These are phyloP conservation scores for Todiramphus chloris DNA, from an alignment of 2,113 vertebrate species.

Conservation along the genomic window DNA sequence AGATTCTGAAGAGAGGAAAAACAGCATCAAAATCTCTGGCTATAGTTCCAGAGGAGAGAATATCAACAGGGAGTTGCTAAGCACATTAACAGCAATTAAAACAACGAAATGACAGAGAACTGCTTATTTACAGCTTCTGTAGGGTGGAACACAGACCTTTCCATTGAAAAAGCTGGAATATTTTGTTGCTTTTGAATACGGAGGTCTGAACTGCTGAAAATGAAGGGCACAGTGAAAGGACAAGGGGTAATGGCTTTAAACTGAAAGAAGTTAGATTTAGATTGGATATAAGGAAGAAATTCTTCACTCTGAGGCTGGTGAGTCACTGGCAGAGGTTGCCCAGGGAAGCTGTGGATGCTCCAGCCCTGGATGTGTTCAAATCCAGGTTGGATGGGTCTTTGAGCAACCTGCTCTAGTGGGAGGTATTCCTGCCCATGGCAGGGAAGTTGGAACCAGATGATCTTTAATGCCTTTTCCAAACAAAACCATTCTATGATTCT, in stretches of 20 bases:
- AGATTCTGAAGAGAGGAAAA: not conserved
- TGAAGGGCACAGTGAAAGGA: not conserved
- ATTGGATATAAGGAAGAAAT: too few species aligned
- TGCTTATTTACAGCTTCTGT: not conserved
- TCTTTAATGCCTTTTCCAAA: not conserved
- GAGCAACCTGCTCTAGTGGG: not conserved
- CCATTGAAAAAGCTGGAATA: not conserved
- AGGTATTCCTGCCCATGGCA: not conserved
- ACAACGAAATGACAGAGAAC: not conserved
- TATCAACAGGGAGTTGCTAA: not conserved
- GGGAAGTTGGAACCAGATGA: not conserved
- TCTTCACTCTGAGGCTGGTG: too few species aligned
- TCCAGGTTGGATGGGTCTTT: not conserved
- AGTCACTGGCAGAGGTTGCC: not conserved
- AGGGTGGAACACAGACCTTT: not conserved
- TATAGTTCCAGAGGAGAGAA: not conserved
- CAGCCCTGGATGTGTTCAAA: not conserved
- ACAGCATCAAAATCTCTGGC: not conserved
- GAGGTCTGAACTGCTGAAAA: not conserved
- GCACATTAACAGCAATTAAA: not conserved
- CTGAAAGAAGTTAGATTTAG: too few species aligned
- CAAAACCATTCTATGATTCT: not conserved
- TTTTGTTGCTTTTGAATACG: not conserved
- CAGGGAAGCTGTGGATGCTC: not conserved
- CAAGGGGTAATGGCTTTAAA: too few species aligned